These are phyloP conservation scores for Archilochus colubris DNA, from an alignment of 2,113 vertebrate species.

Conservation along the genomic window DNA sequence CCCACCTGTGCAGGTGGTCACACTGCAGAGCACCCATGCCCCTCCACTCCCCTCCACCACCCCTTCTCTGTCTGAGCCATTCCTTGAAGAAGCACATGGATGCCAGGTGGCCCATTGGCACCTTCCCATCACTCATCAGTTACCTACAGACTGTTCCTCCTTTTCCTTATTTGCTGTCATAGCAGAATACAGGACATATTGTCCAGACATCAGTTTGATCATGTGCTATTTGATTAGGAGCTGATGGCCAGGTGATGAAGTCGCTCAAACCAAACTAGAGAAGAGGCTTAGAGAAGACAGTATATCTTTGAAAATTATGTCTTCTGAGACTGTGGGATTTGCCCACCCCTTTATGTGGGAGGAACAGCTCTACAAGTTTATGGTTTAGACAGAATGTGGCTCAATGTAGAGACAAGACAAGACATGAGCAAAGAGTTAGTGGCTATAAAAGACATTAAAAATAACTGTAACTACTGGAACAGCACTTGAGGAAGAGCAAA, in stretches of 20 bases:
- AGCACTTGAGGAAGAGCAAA: not conserved
- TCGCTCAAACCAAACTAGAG: not conserved
- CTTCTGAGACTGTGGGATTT: not conserved
- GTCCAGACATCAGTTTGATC: not conserved
- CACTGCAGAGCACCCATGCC: accelerated
- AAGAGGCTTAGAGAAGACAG: not conserved
- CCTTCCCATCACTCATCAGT: not conserved
- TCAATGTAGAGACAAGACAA: not conserved
- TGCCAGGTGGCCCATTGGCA: not conserved
- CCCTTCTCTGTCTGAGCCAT: not conserved
- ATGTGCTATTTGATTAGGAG: not conserved
- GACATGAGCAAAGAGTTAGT: not conserved
- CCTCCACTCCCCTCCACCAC: accelerated
- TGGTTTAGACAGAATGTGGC: not conserved
- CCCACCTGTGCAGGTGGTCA: not conserved
- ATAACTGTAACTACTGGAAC: not conserved
- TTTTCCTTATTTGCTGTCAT: not conserved
- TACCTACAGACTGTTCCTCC: not conserved
- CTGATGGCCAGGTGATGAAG: not conserved
- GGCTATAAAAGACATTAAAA: not conserved
- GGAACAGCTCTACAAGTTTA: not conserved
- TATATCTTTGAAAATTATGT: not conserved
- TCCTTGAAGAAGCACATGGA: not conserved
- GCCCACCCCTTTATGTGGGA: not conserved
- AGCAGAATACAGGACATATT: not conserved